Base-by-base conservation (phyloP, 1,140 invertebrate genomes). In the Dendroctonus valens region DNA sequence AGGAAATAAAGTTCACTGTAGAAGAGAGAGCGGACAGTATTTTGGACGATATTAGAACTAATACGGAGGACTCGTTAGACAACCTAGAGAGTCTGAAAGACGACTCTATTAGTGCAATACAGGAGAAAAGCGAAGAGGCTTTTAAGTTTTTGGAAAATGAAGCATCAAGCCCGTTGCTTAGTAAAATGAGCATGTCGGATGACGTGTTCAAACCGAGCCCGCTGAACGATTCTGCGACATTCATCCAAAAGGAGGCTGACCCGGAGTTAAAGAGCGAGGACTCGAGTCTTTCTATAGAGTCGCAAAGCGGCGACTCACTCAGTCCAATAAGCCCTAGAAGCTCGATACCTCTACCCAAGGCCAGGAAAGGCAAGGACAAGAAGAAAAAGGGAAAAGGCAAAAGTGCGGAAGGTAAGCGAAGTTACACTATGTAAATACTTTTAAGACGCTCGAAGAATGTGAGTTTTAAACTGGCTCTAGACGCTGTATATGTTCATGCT, bases 71-170 rank as follows among this genome's bases (percentile, higher is more conserved):
- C 62, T 72, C 73, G 8, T 60, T 74, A 42, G 73, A 74, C 64
- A 73, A 73, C 49, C 70, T 75, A 26, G 74, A 76, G 42, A 73
- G 69, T 59, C 59, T 73, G 2, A 73, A 73, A 40, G 74, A 76
- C 42, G 76, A 76, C 69, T 74, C 73, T 0, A 67, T 73, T 26
- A 63, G 70, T n/a, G 69, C 67, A 38, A 69, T 70, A 7, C 73
- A 75, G 65, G 69, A 72, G 60, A 78, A 76, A 50, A 77, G 74
- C 52, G 75, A 77, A 41, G 76, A 78, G 70, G 77, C 75, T 7
- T 78, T 78, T 53, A 75, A 60, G 65, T 78, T 78, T 59, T 70
- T 78, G 48, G 77, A 78, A 68, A 73, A 75, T 12, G 77, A 78
- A 66, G 69, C 67, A 9, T 75, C 75, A 6, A 75, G 73, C 59